Evolutionary conservation across 1,140 invertebrate genomes (phyloP).

Genomic region (Diorhabda carinulata): DNA sequence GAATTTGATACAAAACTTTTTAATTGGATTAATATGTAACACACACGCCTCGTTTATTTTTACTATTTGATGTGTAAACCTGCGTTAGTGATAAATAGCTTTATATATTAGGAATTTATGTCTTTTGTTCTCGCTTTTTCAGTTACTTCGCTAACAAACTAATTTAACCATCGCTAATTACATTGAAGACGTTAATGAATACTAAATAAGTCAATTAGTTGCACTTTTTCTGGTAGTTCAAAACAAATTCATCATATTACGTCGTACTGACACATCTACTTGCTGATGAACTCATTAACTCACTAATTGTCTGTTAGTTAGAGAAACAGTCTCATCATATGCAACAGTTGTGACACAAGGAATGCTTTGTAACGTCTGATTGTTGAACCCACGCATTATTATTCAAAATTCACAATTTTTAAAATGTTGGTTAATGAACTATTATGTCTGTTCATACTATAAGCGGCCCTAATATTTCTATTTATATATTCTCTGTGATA

Average conservation of each 20-base stretch:
- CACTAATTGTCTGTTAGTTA: conserved; percentile 15
- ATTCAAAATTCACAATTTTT: too few relatives aligned
- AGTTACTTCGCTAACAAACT: neutral
- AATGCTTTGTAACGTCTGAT: neutral
- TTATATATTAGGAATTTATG: neutral
- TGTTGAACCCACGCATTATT: too few relatives aligned
- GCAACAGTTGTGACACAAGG: conserved; percentile 1
- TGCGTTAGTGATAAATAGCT: too few relatives aligned
- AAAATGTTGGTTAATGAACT: too few relatives aligned
- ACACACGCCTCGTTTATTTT: too few relatives aligned
- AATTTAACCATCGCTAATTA: neutral
- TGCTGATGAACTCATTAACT: conserved; percentile 18
- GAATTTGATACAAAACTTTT: too few relatives aligned
- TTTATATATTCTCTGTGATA: too few relatives aligned
- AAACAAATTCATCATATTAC: conserved; percentile 17
- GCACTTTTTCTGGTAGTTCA: conserved; percentile 10
- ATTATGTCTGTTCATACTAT: too few relatives aligned
- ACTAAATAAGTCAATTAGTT: conserved; percentile 19
- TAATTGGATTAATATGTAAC: too few relatives aligned
- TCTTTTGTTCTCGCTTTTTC: neutral
- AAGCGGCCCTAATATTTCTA: too few relatives aligned
- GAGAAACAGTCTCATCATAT: neutral
- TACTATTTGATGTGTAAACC: too few relatives aligned
- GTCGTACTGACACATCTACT: neutral
- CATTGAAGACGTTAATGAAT: conserved; percentile 9